Percentiles rank a stretch among this genome's conserved stretches.
These are phyloP conservation scores for Paraescarpia echinospica DNA, from an alignment of 1,140 invertebrate genomes.

Conservation along the genomic window DNA sequence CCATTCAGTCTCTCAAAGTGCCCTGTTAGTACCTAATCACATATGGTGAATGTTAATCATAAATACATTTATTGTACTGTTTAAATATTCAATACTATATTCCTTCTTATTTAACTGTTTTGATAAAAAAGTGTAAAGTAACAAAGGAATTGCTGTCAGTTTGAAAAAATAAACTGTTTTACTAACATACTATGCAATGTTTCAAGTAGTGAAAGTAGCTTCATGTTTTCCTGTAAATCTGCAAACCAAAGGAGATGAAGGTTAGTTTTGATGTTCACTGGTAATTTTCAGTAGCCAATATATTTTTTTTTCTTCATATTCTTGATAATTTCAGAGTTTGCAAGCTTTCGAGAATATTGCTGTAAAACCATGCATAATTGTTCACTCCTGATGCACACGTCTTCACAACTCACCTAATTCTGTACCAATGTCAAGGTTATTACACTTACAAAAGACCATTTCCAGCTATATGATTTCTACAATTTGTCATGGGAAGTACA, in stretches of 20 bases:
- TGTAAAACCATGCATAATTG: neutral
- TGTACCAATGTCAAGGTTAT: neutral
- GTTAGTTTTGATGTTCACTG: neutral
- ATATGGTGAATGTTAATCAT: neutral
- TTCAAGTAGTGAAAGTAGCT: neutral
- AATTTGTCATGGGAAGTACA: too few species aligned
- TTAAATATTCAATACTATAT: neutral
- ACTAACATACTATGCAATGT: neutral
- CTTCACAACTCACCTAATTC: neutral
- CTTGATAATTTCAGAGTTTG: neutral
- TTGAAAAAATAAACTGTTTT: neutral
- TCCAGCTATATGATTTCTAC: neutral
- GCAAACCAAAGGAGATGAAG: neutral
- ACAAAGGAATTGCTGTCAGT: neutral
- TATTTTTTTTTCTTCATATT: neutral
- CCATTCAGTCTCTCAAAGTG: too few species aligned
- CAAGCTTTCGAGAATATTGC: neutral
- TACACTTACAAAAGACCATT: neutral
- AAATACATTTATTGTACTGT: neutral
- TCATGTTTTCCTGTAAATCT: constrained; percentile 11
- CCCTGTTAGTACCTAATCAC: too few species aligned
- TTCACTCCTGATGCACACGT: neutral
- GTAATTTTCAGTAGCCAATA: neutral
- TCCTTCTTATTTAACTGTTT: neutral
- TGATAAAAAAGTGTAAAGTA: neutral